Evolutionary conservation across 1,140 invertebrate species (phyloP).

Genomic region (Parapsyche elsis): DNA sequence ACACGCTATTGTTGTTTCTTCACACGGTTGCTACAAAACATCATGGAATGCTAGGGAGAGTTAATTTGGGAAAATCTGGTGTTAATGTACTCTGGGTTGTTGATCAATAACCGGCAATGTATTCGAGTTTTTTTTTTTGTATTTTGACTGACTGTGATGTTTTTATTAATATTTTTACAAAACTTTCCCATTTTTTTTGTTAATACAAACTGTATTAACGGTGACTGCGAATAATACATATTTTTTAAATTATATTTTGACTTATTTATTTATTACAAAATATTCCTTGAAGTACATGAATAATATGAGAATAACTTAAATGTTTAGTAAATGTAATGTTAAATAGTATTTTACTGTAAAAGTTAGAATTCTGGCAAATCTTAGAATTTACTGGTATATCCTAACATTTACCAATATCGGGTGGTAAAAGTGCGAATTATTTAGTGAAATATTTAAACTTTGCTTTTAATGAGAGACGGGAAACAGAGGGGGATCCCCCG

Average conservation of each 20-base stretch:
- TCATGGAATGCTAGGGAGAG: slow-evolving; percentile 80
- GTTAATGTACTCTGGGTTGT: slow-evolving; percentile 84
- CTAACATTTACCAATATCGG: too few species aligned
- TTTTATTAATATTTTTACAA: background rate
- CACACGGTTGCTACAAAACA: slow-evolving; percentile 80
- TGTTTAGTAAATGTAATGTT: too few species aligned
- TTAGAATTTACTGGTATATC: too few species aligned
- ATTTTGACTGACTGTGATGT: slow-evolving; percentile 6
- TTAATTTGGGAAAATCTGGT: slow-evolving; percentile 82
- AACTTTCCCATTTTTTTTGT: background rate
- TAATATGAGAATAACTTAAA: too few species aligned
- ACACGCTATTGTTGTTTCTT: slow-evolving; percentile 82
- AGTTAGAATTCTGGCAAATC: too few species aligned
- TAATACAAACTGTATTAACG: background rate
- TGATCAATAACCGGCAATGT: slow-evolving; percentile 58
- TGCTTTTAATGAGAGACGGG: too few species aligned
- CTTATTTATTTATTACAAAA: background rate
- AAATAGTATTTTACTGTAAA: too few species aligned
- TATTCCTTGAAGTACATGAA: too few species aligned
- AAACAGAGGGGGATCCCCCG: too few species aligned
- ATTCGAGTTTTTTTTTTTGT: background rate
- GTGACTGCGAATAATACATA: background rate
- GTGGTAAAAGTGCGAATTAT: too few species aligned
- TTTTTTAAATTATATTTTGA: background rate
- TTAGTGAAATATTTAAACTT: too few species aligned